Percentiles rank a stretch among this genome's conserved stretches.
Conservation (phyloP, 2,113 vertebrate species). For the Harpagus bidentatus region DNA sequence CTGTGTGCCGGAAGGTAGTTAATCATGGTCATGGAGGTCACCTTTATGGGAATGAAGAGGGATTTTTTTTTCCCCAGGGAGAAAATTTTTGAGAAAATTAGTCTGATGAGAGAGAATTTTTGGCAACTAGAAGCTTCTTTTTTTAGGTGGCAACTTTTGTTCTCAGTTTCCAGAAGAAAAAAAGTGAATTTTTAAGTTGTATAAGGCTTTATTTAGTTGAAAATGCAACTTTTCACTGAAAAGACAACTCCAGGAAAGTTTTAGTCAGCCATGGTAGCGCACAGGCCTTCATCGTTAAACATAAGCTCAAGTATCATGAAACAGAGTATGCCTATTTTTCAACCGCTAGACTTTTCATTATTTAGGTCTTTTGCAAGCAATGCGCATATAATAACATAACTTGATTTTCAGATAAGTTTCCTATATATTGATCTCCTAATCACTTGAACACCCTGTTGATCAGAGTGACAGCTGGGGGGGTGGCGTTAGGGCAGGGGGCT, state of each 20-base stretch:
- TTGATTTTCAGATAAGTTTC: background rate
- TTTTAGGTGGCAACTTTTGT: background rate
- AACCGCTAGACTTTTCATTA: background rate
- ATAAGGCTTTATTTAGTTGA: background rate
- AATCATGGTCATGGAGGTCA: background rate
- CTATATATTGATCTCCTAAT: background rate
- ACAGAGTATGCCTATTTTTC: rapidly evolving
- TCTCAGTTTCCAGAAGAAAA: background rate
- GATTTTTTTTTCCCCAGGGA: background rate
- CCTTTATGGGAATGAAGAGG: background rate
- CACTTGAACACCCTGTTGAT: background rate
- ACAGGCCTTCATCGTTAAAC: background rate
- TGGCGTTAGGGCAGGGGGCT: background rate
- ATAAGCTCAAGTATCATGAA: background rate
- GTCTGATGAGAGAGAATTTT: background rate
- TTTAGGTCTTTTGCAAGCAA: background rate
- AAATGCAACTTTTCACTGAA: background rate
- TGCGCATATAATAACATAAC: rapidly evolving
- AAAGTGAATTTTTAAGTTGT: background rate
- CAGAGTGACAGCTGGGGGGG: too few relatives aligned
- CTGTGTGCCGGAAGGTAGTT: background rate
- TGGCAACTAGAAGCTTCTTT: background rate
- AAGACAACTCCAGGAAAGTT: background rate
- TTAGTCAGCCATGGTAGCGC: background rate
- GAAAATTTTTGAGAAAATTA: background rate